Percentiles rank a stretch among this genome's conserved stretches.
These are phyloP conservation scores for Chamaea fasciata DNA, from an alignment of 2,113 vertebrate species.

Conservation along the genomic window DNA sequence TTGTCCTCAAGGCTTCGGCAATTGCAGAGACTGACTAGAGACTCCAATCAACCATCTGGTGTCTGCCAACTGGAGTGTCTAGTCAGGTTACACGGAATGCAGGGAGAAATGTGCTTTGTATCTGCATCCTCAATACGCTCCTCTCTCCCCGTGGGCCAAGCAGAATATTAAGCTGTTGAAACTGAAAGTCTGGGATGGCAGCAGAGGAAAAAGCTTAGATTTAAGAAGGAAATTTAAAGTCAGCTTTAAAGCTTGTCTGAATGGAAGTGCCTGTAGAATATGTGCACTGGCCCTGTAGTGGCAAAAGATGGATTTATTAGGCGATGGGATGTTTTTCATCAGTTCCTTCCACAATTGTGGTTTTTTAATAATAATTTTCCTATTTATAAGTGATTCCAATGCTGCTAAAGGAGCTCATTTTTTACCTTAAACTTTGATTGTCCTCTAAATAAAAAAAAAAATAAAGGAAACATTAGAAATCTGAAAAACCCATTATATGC, in stretches of 20 bases:
- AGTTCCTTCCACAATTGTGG: not conserved
- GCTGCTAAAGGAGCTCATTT: not conserved
- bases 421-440: not conserved
- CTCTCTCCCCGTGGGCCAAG: not conserved
- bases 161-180: not conserved
- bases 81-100: slow-evolving; percentile 53
- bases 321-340: not conserved
- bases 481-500: not conserved
- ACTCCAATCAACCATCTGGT: slow-evolving; percentile 66
- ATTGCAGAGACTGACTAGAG: slow-evolving; percentile 50
- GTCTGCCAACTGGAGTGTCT: slow-evolving; percentile 69
- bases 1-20: slow-evolving; percentile 52
- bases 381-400: not conserved
- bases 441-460: not conserved
- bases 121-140: not conserved
- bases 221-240: not conserved
- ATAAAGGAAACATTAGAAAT: not conserved
- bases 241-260: not conserved
- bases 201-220: not conserved
- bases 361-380: not conserved
- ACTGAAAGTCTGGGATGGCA: not conserved
- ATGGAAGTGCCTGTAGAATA: not conserved
- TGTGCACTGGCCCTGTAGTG: not conserved
- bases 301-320: not conserved
- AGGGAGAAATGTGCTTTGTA: slow-evolving; percentile 31